A percentile compares a stretch with the other conserved stretches of the same genome.
Conservation (phyloP, 2,797 vertebrate genomes). For the Spinibarbus caldwelli region DNA sequence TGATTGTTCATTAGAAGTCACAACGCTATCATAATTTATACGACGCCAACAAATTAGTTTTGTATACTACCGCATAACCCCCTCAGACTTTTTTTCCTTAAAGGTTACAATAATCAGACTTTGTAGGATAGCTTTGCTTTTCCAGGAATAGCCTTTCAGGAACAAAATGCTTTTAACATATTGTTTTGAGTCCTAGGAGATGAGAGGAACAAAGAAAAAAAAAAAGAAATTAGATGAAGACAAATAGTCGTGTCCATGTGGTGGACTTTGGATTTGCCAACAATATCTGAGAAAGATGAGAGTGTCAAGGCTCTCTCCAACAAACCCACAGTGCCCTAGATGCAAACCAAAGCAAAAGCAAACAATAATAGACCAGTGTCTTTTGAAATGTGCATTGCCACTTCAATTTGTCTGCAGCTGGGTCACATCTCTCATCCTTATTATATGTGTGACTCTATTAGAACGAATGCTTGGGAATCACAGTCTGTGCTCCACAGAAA, state of each 20-base stretch:
- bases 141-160: slow-evolving; percentile 32
- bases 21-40: slow-evolving; percentile 57
- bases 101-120: slow-evolving; percentile 55
- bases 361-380: slow-evolving; percentile 31
- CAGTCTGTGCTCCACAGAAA: slow-evolving; percentile 5
- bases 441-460: slow-evolving; percentile 40
- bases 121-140: slow-evolving; percentile 50
- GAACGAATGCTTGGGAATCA: not conserved
- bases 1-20: slow-evolving; percentile 57
- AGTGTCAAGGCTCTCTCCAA: slow-evolving; percentile 53
- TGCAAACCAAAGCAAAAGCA: slow-evolving; percentile 45
- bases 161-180: slow-evolving; percentile 54
- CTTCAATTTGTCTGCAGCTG: slow-evolving; percentile 47
- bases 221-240: slow-evolving; percentile 51
- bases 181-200: slow-evolving; percentile 48
- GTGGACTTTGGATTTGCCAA: slow-evolving; percentile 53
- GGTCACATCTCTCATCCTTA: slow-evolving; percentile 22
- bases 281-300: slow-evolving; percentile 58
- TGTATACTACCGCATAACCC: slow-evolving; percentile 45
- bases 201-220: slow-evolving; percentile 19
- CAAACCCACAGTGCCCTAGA: slow-evolving; percentile 30
- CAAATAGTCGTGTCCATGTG: slow-evolving; percentile 45
- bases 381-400: slow-evolving; percentile 44
- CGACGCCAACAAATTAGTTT: slow-evolving; percentile 58
- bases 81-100: slow-evolving; percentile 41